Evolutionary conservation across 1,140 invertebrate genomes (phyloP).

Genomic region (Megalonaias nervosa): DNA sequence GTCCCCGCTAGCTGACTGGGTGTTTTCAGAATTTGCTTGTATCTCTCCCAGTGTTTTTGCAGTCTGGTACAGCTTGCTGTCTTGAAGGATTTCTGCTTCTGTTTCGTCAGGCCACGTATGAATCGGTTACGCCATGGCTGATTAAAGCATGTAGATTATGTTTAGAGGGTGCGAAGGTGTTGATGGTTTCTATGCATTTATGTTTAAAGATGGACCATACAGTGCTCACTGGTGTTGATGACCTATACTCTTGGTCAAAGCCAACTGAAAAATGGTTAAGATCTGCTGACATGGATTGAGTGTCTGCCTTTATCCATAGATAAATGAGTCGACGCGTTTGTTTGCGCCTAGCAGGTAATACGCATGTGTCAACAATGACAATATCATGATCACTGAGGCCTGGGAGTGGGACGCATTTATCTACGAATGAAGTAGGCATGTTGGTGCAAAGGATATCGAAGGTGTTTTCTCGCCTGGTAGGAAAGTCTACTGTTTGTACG

Average conservation of each 20-base stretch:
- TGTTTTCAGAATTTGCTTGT: constrained; percentile 9
- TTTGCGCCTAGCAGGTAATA: neutral
- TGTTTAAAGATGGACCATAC: neutral
- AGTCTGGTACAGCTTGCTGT: no score
- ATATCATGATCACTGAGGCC: neutral
- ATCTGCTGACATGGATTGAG: neutral
- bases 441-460: neutral
- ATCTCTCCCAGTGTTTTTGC: constrained; percentile 2
- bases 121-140: neutral
- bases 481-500: neutral
- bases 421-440: neutral
- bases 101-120: neutral
- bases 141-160: neutral
- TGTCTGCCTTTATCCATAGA: constrained; percentile 1
- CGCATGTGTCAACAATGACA: neutral
- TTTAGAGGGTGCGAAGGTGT: neutral
- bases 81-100: neutral
- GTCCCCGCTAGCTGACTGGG: neutral
- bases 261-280: neutral
- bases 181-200: neutral
- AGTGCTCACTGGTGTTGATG: constrained; percentile 1
- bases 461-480: constrained; percentile 1
- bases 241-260: neutral
- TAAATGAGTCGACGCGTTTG: neutral
- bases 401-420: neutral